Evolutionary conservation across 2,888 invertebrate genomes (phyloP).

Genomic region (Andrena minutula): DNA sequence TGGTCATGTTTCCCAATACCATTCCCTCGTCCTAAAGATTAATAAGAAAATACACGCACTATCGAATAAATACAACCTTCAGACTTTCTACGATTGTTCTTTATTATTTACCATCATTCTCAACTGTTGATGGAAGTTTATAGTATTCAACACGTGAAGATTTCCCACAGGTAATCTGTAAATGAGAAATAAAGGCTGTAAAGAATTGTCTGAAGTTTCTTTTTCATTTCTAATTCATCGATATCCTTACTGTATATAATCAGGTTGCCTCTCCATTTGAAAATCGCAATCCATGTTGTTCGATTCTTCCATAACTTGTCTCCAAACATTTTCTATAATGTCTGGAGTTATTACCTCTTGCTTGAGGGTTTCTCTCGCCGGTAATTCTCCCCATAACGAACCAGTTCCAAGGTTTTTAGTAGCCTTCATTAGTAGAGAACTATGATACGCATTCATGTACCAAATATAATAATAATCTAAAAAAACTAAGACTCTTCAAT

Average conservation of each 20-base stretch:
- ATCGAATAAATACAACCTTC: neutral
- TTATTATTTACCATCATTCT: constrained; percentile 77
- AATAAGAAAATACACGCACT: neutral
- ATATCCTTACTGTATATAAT: constrained; percentile 79
- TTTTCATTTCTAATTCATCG: neutral
- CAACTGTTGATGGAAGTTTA: constrained; percentile 80
- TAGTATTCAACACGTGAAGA: constrained; percentile 81
- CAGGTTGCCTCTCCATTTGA: constrained; percentile 78
- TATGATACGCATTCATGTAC: neutral
- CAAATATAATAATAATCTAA: neutral
- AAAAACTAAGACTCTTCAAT: neutral
- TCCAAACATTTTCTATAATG: constrained; percentile 83
- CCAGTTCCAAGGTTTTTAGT: constrained; percentile 73
- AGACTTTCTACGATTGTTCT: neutral
- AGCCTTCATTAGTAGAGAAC: constrained; percentile 78
- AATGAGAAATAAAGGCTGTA: neutral
- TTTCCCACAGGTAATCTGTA: constrained; percentile 81
- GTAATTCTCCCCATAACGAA: constrained; percentile 82
- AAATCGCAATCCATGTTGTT: constrained; percentile 80
- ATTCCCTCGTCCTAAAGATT: constrained; percentile 79
- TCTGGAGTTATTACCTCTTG: constrained; percentile 83
- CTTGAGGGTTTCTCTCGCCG: constrained; percentile 80
- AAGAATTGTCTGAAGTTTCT: neutral
- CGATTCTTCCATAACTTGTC: constrained; percentile 82
- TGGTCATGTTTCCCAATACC: constrained; percentile 76